A percentile compares a stretch with the other conserved stretches of the same genome.
phyloP scores from a whole-genome alignment of 2,113 vertebrate species.

The Etia nguti region DNA sequence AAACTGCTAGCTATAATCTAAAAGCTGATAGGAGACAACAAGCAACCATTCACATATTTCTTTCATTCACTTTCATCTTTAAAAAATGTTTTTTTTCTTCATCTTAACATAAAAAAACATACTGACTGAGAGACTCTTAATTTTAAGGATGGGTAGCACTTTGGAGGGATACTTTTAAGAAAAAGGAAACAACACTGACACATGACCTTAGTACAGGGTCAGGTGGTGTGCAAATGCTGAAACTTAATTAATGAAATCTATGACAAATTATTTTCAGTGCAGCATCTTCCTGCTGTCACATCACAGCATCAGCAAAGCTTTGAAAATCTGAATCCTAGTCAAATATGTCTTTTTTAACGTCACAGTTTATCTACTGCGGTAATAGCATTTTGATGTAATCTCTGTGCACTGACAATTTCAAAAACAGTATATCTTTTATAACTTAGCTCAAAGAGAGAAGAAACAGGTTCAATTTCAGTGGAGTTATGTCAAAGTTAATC shows the following conservation, averaged over 20 bases:
- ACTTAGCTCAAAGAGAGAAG: neutral
- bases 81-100: neutral
- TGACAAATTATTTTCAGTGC: neutral
- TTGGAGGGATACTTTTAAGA: neutral
- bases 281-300: neutral
- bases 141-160: neutral
- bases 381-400: neutral
- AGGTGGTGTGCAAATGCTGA: neutral
- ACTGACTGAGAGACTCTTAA: neutral
- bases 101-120: neutral
- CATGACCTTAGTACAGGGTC: neutral
- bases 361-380: neutral
- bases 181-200: neutral
- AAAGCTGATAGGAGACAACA: constrained; percentile 1
- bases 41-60: neutral
- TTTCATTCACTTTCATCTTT: constrained; percentile 10
- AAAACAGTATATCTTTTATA: neutral
- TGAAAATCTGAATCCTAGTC: neutral
- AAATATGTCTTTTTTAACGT: neutral
- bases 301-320: neutral
- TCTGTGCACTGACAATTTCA: neutral
- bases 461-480: neutral
- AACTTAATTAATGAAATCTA: neutral
- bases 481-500: neutral
- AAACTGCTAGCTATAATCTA: constrained; percentile 19